Evolutionary conservation across 2,888 invertebrate genomes (phyloP).

Genomic region (Rhamphomyia laevipes): DNA sequence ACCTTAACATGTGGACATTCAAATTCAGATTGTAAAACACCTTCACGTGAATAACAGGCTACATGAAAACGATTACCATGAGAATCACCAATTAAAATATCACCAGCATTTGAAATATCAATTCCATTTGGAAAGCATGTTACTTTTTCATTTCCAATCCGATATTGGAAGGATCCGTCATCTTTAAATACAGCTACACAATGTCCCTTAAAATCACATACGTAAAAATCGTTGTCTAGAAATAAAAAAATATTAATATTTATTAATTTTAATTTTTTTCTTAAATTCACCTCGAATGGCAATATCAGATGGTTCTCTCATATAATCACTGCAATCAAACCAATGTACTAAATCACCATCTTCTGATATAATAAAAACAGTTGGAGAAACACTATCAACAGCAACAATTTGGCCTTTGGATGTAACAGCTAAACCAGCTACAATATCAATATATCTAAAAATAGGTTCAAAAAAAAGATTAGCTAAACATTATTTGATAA

Average conservation of each 20-base stretch:
- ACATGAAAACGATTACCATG: conserved; percentile 97
- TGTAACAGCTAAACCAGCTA: conserved; percentile 90
- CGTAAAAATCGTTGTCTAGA: conserved; percentile 84
- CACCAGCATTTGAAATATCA: conserved; percentile 93
- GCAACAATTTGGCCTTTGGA: conserved; percentile 88
- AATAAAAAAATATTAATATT: conserved; percentile 18
- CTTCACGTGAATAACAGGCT: conserved; percentile 86
- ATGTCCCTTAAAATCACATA: conserved; percentile 97
- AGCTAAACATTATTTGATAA: too few species aligned
- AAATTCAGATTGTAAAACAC: conserved; percentile 78
- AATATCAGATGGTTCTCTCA: conserved; percentile 95
- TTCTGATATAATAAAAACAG: conserved; percentile 88
- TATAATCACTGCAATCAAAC: conserved; percentile 97
- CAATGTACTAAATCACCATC: conserved; percentile 85
- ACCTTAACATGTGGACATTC: conserved; percentile 98
- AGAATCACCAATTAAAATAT: conserved; percentile 92
- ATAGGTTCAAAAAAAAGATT: not conserved
- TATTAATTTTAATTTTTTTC: not conserved
- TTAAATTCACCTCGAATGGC: conserved; percentile 68
- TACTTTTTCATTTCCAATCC: conserved; percentile 89
- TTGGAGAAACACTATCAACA: conserved; percentile 94
- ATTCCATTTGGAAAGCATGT: conserved; percentile 98
- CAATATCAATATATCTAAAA: conserved; percentile 70
- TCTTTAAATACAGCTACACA: conserved; percentile 94
- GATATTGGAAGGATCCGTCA: conserved; percentile 79